Percentiles rank a stretch among this genome's conserved stretches.
Evolutionary conservation across 2,113 vertebrate genomes (phyloP).

Genomic region (Nothoprocta pentlandii): DNA sequence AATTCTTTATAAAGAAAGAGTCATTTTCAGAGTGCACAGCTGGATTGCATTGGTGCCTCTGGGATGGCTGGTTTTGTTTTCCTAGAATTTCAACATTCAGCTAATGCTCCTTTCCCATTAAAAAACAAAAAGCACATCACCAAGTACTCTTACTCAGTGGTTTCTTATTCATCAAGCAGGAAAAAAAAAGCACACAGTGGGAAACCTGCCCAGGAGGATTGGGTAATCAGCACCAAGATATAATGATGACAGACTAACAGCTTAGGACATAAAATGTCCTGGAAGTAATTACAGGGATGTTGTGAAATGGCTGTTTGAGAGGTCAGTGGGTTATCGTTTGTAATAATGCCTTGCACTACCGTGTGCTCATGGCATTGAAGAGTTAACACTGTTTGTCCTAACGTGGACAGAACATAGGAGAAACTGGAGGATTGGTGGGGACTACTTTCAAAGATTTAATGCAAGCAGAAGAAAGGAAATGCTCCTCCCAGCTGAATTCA

Average conservation of each 20-base stretch:
- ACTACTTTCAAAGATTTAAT: not conserved
- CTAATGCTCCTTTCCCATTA: not conserved
- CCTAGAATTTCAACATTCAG: not conserved
- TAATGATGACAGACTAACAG: not conserved
- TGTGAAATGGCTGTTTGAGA: not conserved
- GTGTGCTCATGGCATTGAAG: not conserved
- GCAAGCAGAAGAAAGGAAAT: not conserved
- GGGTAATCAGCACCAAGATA: not conserved
- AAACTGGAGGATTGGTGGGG: not conserved
- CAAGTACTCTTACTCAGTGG: not conserved
- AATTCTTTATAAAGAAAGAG: not conserved
- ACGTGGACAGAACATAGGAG: not conserved
- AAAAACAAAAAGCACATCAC: not conserved
- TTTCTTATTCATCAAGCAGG: not conserved
- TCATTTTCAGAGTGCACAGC: not conserved
- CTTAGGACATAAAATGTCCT: not conserved
- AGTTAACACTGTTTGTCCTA: not conserved
- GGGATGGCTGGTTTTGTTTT: not conserved
- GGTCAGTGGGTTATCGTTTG: not conserved
- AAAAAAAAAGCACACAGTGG: not conserved
- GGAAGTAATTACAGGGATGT: not conserved
- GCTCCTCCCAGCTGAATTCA: not conserved
- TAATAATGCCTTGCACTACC: not conserved
- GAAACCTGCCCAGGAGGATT: not conserved
- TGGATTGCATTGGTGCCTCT: not conserved